A percentile compares a stretch with the other conserved stretches of the same genome.
phyloP scores from a whole-genome alignment of 2,797 vertebrate species.

The Apodemus agrarius region DNA sequence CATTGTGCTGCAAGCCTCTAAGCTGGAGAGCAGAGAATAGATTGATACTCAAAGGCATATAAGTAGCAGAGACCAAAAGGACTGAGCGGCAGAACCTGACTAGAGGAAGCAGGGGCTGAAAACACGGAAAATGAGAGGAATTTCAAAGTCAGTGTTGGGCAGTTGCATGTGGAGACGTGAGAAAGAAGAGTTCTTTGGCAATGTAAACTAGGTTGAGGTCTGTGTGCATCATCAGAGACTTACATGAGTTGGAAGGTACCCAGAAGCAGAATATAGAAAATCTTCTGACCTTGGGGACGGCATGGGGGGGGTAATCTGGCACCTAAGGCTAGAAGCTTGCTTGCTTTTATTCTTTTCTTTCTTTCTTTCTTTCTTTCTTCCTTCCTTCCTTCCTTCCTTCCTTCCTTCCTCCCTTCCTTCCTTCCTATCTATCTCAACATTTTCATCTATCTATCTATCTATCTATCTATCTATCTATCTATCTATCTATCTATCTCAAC shows the following conservation, averaged over 20 bases:
- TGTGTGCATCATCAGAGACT: constrained; percentile 50
- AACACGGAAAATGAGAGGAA: constrained; percentile 52
- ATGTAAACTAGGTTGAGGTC: constrained; percentile 44
- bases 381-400: too few species aligned
- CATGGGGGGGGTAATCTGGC: neutral
- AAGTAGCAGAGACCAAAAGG: constrained; percentile 71
- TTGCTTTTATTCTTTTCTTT: neutral
- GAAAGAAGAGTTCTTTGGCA: neutral
- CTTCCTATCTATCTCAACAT: too few species aligned
- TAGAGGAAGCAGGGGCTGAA: constrained; percentile 56
- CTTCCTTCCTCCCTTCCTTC: too few species aligned
- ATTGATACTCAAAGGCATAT: constrained; percentile 64
- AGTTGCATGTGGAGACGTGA: neutral
- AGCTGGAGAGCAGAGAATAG: constrained; percentile 67
- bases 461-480: too few species aligned
- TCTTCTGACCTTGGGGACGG: neutral
- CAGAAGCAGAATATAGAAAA: constrained; percentile 6
- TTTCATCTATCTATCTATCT: too few species aligned
- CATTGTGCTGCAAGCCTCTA: constrained; percentile 71
- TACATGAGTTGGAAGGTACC: constrained; percentile 47
- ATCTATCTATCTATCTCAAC: neutral
- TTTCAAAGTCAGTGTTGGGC: constrained; percentile 50
- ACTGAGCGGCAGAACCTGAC: constrained; percentile 51
- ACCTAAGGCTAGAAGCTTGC: constrained; percentile 32
- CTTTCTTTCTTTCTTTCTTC: too few species aligned